phyloP scores from a whole-genome alignment of 53 echinoderm and acorn worm genomes.

The Zoroaster sp. region DNA sequence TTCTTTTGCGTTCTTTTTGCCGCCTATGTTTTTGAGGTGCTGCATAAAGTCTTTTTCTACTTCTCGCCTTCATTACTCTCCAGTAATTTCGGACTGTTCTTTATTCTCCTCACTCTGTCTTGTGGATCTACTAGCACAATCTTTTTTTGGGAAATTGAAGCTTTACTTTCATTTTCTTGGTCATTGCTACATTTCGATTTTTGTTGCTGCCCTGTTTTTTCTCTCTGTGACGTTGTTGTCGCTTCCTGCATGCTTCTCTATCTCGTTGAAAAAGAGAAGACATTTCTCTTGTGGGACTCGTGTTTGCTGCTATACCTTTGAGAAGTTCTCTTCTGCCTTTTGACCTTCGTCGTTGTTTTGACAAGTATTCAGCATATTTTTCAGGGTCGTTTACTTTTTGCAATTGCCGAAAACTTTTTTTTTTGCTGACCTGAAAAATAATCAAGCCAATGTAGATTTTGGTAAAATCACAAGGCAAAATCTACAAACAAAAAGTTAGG shows the following conservation, averaged over 20 bases:
- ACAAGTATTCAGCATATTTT: no score
- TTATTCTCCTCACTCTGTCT: conserved; percentile 18
- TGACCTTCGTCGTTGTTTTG: no score
- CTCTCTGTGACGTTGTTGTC: conserved; percentile 9
- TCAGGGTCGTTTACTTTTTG: no score
- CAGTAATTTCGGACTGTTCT: conserved; percentile 9
- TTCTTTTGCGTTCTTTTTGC: conserved; percentile 28
- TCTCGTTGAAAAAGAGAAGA: not conserved
- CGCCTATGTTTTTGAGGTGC: conserved; percentile 24
- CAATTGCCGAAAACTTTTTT: no score
- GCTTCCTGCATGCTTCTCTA: not conserved
- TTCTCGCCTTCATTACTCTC: conserved; percentile 35
- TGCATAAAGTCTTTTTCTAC: conserved; percentile 20
- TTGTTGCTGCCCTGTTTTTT: not conserved
- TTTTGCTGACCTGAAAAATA: conserved; percentile 13
- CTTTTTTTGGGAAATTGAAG: conserved; percentile 18
- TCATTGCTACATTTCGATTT: not conserved
- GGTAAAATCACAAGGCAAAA: no score
- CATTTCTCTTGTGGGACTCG: conserved; percentile 27
- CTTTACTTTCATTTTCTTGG: not conserved
- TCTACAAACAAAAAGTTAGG: no score
- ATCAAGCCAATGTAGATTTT: conserved; percentile 35
- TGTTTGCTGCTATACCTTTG: conserved; percentile 7
- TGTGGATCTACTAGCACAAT: conserved; percentile 18
- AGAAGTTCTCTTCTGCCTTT: conserved; percentile 21